phyloP scores from a whole-genome alignment of 2,797 vertebrate species.

The Anableps anableps region DNA sequence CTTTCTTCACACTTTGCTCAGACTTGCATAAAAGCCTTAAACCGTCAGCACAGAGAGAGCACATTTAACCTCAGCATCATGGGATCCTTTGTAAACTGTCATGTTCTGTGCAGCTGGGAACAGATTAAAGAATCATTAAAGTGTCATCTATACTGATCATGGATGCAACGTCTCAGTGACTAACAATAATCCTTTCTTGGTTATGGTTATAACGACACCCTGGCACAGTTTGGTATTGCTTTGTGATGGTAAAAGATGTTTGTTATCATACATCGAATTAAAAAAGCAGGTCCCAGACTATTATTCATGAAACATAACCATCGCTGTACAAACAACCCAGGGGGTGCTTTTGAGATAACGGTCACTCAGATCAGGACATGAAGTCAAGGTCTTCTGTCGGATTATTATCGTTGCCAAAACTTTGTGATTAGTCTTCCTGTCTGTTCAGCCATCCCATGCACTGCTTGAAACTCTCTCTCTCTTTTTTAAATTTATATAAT shows the following conservation, averaged over 20 bases:
- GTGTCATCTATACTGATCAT: conserved; percentile 33
- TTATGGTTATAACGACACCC: no score
- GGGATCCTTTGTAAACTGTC: conserved; percentile 49
- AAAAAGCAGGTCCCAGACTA: not conserved
- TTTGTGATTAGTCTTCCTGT: conserved; percentile 7
- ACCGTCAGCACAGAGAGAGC: not conserved
- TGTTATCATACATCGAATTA: not conserved
- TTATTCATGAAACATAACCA: not conserved
- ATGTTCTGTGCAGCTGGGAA: conserved; percentile 26
- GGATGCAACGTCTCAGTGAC: no score
- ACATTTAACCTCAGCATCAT: conserved; percentile 31
- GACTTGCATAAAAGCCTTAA: conserved; percentile 16
- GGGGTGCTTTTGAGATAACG: not conserved
- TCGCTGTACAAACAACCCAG: not conserved
- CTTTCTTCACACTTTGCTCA: conserved; percentile 13
- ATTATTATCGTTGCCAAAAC: conserved; percentile 15
- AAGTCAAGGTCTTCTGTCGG: conserved; percentile 6
- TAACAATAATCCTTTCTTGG: no score
- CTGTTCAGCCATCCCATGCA: conserved; percentile 8
- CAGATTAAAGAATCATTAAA: conserved; percentile 41
- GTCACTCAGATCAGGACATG: not conserved
- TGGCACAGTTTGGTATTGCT: no score
- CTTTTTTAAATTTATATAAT: conserved; percentile 23
- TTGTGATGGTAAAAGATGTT: not conserved
- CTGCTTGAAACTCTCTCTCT: conserved; percentile 25